Evolutionary conservation across 1,140 invertebrate species (phyloP).

Genomic region (Plutomurus gul): DNA sequence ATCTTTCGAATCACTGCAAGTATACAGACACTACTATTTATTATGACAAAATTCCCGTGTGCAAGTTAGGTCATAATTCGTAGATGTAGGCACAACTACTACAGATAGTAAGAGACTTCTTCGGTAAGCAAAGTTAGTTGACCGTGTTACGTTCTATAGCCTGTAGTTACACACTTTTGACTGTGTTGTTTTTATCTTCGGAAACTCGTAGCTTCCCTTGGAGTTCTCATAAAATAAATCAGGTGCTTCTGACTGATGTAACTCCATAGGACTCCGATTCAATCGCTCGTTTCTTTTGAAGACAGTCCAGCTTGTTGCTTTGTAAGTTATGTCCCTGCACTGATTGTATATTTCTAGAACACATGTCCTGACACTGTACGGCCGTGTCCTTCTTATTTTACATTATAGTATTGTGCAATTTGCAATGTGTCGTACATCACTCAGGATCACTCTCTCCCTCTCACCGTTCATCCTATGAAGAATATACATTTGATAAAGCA

Average conservation of each 20-base stretch:
- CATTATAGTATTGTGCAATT: slow-evolving; percentile 8
- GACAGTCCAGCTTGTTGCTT: slow-evolving; percentile 6
- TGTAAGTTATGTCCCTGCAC: slow-evolving; percentile 1
- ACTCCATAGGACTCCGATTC: background rate
- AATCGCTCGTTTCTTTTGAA: background rate
- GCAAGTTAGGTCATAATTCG: too few species aligned
- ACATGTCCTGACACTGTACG: slow-evolving; percentile 14
- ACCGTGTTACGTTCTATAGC: background rate
- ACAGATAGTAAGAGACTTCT: background rate
- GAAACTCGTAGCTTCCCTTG: slow-evolving; percentile 10
- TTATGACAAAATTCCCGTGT: too few species aligned
- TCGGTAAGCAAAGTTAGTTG: background rate
- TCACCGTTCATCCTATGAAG: background rate
- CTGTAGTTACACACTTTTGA: background rate
- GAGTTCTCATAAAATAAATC: slow-evolving; percentile 8
- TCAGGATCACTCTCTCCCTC: background rate
- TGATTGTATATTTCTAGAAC: slow-evolving; percentile 22
- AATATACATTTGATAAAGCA: background rate
- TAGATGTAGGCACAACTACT: too few species aligned
- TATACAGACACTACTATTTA: too few species aligned
- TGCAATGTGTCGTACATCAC: background rate
- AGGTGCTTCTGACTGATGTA: slow-evolving; percentile 8
- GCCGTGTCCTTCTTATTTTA: background rate
- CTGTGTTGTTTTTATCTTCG: background rate
- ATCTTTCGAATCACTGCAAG: too few species aligned